These are phyloP conservation scores for Volucella inflata DNA, from an alignment of 2,888 invertebrate species.

Conservation along the genomic window DNA sequence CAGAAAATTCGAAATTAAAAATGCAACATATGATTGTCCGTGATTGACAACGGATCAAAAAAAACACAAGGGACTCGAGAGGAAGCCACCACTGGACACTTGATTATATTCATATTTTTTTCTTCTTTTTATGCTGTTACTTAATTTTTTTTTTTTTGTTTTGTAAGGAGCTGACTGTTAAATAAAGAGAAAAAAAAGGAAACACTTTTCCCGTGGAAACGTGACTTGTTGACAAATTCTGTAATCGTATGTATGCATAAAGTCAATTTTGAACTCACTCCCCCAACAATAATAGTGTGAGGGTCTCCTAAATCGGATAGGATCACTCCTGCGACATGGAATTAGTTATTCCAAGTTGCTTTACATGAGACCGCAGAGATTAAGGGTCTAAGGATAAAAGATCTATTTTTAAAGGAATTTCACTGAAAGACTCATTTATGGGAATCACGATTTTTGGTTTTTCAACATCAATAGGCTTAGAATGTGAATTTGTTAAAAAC, in stretches of 20 bases:
- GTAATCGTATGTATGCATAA: slow-evolving; percentile 59
- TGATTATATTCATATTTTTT: slow-evolving; percentile 68
- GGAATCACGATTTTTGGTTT: slow-evolving; percentile 51
- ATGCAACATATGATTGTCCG: slow-evolving; percentile 71
- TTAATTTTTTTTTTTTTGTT: slow-evolving; percentile 18
- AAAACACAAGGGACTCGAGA: slow-evolving; percentile 50
- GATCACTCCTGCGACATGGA: slow-evolving; percentile 46
- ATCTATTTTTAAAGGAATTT: slow-evolving; percentile 17
- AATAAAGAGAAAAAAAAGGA: slow-evolving; percentile 68
- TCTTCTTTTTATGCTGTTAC: slow-evolving; percentile 21
- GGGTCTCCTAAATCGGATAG: slow-evolving; percentile 39
- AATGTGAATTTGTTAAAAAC: slow-evolving; percentile 1
- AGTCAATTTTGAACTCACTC: slow-evolving; percentile 57
- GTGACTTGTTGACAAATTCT: slow-evolving; percentile 70
- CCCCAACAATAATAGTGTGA: slow-evolving; percentile 15
- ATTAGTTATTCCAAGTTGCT: slow-evolving; percentile 66
- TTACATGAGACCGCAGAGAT: slow-evolving; percentile 34
- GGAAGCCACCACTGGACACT: slow-evolving; percentile 66
- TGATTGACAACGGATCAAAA: slow-evolving; percentile 72
- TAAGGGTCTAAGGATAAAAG: slow-evolving; percentile 69
- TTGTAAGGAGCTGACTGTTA: slow-evolving; percentile 41
- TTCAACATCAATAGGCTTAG: slow-evolving; percentile 19
- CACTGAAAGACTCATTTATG: slow-evolving; percentile 41
- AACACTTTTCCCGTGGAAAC: slow-evolving; percentile 73
- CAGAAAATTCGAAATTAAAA: slow-evolving; percentile 70